phyloP scores from a whole-genome alignment of 2,888 invertebrate genomes.

The Cheiracanthium punctorium region DNA sequence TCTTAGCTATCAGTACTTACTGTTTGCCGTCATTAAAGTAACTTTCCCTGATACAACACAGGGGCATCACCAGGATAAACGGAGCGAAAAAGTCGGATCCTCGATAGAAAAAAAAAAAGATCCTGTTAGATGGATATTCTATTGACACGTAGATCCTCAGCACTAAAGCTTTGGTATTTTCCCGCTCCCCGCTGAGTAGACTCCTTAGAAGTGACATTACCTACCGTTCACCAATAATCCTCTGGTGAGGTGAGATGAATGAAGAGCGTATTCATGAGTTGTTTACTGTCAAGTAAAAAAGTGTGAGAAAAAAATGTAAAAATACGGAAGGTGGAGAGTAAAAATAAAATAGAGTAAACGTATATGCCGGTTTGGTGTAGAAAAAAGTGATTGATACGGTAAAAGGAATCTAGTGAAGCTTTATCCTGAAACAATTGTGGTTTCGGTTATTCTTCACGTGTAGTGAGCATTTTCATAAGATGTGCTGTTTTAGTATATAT shows the following conservation, averaged over 20 bases:
- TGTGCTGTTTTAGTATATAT: too few species aligned
- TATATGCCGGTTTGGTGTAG: neutral
- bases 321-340: neutral
- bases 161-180: slow-evolving; percentile 15
- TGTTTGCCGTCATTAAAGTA: neutral
- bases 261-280: slow-evolving; percentile 31
- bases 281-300: slow-evolving; percentile 34
- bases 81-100: neutral
- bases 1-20: too few species aligned
- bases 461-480: too few species aligned
- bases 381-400: neutral
- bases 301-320: neutral
- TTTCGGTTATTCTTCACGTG: too few species aligned
- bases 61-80: neutral
- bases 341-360: too few species aligned
- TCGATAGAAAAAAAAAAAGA: neutral
- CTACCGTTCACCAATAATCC: slow-evolving; percentile 25
- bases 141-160: neutral
- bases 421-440: too few species aligned
- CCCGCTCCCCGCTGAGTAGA: neutral
- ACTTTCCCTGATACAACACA: neutral
- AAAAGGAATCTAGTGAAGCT: too few species aligned
- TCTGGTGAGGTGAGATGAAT: slow-evolving; percentile 9
- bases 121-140: neutral
- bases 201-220: slow-evolving; percentile 21